Base-by-base conservation (phyloP, 2,888 invertebrate genomes). In the Hemistola chrysoprasaria region DNA sequence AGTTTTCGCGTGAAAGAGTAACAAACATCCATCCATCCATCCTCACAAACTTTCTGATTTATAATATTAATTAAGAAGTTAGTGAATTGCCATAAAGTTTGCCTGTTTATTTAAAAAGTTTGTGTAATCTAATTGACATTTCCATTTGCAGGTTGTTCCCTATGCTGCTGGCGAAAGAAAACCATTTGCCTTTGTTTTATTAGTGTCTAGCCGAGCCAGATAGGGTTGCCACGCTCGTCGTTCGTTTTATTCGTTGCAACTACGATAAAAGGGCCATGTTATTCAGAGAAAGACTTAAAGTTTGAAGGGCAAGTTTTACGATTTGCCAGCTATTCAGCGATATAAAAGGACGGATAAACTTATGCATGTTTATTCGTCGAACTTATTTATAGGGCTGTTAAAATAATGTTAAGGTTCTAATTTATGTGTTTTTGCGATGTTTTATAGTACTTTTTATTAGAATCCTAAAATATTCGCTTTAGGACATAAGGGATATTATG, bases 161-260 rank as follows among this genome's bases (percentile, higher is more conserved):
- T 32, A 47, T 40, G 33, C 30, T 42, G 45, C 54, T 52, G 50
- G 46, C 24, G 50, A 49, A 59, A 64, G 51, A 47, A 58, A 62
- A 60, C 62, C 55, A 59, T 61, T 56, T 53, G 42, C 41, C 32
- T 45, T 53, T 53, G 55, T 56, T 62, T 63, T 65, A 65, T 61
- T 53, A 44, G 46, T 42, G 31, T 48, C 43, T 57, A 55, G 53
- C 51, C 40, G 47, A 52, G 23, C 50, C 27, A 39, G 58, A 58
- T 61, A 57, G 59, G 59, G 56, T 50, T 59, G 63, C 55, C 59
- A 50, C 54, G 2, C 3, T 58, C 50, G 50, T 61, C 54, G 2
- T 2, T 58, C 50, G 50, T 61, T 65, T 65, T 60, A 60, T 65
- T 60, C 40, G 46, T 46, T 55, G 47, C 55, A 60, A 40, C 46